phyloP scores from a whole-genome alignment of 2,888 invertebrate species.

The Drosophila dives region DNA sequence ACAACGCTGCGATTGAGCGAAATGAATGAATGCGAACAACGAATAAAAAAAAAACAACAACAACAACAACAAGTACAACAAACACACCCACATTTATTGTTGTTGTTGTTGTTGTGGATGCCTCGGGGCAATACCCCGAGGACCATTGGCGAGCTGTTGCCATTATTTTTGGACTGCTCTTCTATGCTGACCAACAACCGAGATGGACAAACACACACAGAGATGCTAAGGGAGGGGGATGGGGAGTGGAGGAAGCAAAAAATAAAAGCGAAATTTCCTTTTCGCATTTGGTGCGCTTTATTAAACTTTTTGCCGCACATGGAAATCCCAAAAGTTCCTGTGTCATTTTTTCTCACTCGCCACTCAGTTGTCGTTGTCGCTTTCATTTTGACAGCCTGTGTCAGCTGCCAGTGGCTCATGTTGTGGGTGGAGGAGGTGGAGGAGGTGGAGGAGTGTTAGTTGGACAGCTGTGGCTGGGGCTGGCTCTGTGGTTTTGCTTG shows the following conservation, averaged over 20 bases:
- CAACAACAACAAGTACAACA: constrained; percentile 28
- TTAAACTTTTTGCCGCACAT: constrained; percentile 73
- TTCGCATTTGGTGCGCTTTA: constrained; percentile 81
- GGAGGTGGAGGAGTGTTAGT: background rate
- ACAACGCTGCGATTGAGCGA: constrained; percentile 73
- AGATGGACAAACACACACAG: background rate
- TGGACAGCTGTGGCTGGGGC: constrained; percentile 5
- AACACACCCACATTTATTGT: constrained; percentile 43
- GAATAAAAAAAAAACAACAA: constrained; percentile 40
- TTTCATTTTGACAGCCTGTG: constrained; percentile 76
- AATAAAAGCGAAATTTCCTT: constrained; percentile 79
- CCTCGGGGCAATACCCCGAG: constrained; percentile 71
- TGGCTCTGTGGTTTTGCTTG: constrained; percentile 23
- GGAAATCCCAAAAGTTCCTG: constrained; percentile 81
- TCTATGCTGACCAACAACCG: constrained; percentile 55
- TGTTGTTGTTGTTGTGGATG: constrained; percentile 26
- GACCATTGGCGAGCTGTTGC: constrained; percentile 81
- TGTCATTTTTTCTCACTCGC: constrained; percentile 69
- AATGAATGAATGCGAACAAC: constrained; percentile 53
- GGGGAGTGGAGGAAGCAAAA: constrained; percentile 12
- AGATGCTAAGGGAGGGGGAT: background rate
- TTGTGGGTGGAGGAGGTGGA: constrained; percentile 21
- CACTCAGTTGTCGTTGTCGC: constrained; percentile 68
- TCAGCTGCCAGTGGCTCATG: constrained; percentile 52
- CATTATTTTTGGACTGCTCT: constrained; percentile 69